These are phyloP conservation scores for Xiphophorus maculatus DNA, from an alignment of 2,113 vertebrate species.

Conservation along the genomic window DNA sequence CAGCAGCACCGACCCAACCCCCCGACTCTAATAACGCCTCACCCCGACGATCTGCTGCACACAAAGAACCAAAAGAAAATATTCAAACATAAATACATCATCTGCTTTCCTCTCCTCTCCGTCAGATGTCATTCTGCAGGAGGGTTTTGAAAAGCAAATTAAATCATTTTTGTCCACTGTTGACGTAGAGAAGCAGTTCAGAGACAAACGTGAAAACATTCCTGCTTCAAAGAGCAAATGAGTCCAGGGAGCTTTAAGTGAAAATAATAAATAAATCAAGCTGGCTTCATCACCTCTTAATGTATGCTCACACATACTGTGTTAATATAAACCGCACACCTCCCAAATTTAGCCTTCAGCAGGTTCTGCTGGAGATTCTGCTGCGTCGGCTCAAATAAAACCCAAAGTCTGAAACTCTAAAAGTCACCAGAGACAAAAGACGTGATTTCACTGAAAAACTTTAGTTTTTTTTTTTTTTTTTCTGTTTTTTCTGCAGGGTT, in stretches of 20 bases:
- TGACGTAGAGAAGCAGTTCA: constrained; percentile 1
- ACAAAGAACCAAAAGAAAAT: constrained; percentile 39
- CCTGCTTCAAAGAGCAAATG: not conserved
- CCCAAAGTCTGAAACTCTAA: not conserved
- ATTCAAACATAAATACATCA: not conserved
- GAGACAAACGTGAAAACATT: not conserved
- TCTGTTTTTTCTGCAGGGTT: not conserved
- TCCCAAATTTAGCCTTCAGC: not conserved
- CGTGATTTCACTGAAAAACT: not conserved
- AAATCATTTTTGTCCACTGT: not conserved
- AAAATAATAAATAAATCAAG: constrained; percentile 4
- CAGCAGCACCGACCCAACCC: constrained; percentile 56
- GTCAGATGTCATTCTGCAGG: not conserved
- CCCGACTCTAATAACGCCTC: constrained; percentile 64
- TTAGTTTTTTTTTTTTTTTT: not conserved
- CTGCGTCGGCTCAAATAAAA: rapidly evolving
- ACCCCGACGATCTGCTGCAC: constrained; percentile 29
- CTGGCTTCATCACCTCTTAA: constrained; percentile 12
- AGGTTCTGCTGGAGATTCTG: constrained; percentile 1
- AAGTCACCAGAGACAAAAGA: not conserved
- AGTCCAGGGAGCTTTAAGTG: not conserved
- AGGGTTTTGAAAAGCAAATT: not conserved
- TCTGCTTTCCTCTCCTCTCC: not conserved
- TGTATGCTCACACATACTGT: not conserved
- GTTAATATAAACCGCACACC: constrained; percentile 1